phyloP scores from a whole-genome alignment of 2,888 invertebrate genomes.

The Apodemia zela region DNA sequence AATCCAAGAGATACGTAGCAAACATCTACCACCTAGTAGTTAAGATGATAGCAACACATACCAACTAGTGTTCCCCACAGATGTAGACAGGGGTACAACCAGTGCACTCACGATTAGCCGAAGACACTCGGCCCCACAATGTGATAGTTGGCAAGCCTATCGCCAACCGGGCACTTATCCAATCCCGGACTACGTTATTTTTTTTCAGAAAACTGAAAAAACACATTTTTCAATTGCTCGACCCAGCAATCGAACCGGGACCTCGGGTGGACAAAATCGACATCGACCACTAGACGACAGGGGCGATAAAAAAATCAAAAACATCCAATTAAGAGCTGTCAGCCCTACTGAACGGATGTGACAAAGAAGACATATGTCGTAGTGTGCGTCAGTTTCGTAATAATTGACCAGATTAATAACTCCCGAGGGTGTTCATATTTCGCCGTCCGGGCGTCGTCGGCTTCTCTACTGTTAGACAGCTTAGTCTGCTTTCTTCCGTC shows the following conservation, averaged over 20 bases:
- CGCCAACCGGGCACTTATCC: too few relatives aligned
- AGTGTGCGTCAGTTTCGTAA: conserved; percentile 68
- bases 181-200: too few relatives aligned
- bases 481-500: conserved; percentile 30
- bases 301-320: neutral
- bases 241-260: too few relatives aligned
- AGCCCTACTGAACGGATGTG: conserved; percentile 66
- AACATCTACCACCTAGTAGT: neutral
- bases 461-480: conserved; percentile 25
- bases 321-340: conserved; percentile 31
- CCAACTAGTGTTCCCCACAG: neutral
- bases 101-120: too few relatives aligned
- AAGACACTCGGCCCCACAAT: too few relatives aligned
- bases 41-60: neutral
- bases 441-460: conserved; percentile 53
- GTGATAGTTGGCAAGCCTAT: too few relatives aligned
- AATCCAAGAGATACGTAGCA: too few relatives aligned
- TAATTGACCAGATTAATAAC: conserved; percentile 75
- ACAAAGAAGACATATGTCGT: conserved; percentile 60
- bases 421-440: conserved; percentile 68
- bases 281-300: too few relatives aligned
- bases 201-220: too few relatives aligned
- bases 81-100: too few relatives aligned
- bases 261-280: too few relatives aligned
- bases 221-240: too few relatives aligned